Evolutionary conservation across 1,140 invertebrate species (phyloP), one percentile per base, ranked within the genome.

Genomic region (Microplitis mediator): DNA sequence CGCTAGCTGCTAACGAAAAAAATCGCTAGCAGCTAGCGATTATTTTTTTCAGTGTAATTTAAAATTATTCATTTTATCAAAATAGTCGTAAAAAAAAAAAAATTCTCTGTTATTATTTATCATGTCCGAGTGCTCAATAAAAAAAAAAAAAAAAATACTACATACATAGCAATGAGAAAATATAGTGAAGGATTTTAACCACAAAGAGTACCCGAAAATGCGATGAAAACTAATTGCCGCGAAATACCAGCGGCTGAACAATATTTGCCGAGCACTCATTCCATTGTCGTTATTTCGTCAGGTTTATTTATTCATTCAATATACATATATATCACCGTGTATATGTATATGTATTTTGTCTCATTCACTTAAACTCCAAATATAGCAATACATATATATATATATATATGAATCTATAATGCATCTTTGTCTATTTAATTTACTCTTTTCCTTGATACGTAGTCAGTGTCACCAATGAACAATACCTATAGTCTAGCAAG

Each of bases 241-340:
- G 60, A 50, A 64, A 64, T 64, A 64, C 62, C 62, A 64, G 76
- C 73, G 80, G 78, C 84, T 79, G 76, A 85, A 85, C 82, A 86
- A 86, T 86, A 86, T 87, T 86, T 85, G 83, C 84, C 76, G 80
- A 86, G 85, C 85, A 85, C 85, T 86, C 82, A 82, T 85, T 82
- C 81, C 79, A 75, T 71, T 73, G 67, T 76, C 66, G 58, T 35
- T 45, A 39, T 63, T 52, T 23, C 58, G 56, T 60, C 56, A 62
- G 52, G 58, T 65, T 73, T 32, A 70, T 72, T 69, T 34, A 45
- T 45, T 36, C 77, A 75, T 68, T 76, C 69, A 77, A 74, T 80
- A 76, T 77, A 80, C 76, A 73, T 74, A 75, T 80, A 83, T 73
- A 72, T 9, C 23, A 56, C 14, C 52, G 23, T 16, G 4, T 56